Percentiles rank a stretch among this genome's conserved stretches.
Evolutionary conservation across 30 jellyfish, hydroid and myxozoan species (phyloP).

Genomic region (Mastigias papua): DNA sequence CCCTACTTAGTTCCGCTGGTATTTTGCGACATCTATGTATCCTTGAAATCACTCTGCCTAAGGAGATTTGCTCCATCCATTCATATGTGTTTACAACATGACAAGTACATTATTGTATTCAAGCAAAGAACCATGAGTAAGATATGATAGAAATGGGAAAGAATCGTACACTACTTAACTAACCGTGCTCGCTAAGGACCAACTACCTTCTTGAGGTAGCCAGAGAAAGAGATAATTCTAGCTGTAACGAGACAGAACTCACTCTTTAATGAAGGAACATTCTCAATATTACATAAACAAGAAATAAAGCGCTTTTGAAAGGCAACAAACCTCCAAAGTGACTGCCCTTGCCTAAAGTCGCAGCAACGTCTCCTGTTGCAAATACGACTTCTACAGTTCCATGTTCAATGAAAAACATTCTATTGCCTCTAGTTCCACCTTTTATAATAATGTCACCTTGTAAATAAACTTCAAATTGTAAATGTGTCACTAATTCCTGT

Average conservation of each 20-base stretch:
- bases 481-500: slow-evolving; percentile 39
- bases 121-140: too few relatives aligned
- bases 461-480: slow-evolving; percentile 61
- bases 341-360: slow-evolving; percentile 52
- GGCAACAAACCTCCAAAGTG: slow-evolving; percentile 82
- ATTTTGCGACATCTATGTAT: too few relatives aligned
- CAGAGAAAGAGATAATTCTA: too few relatives aligned
- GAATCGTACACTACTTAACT: too few relatives aligned
- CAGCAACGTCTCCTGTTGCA: slow-evolving; percentile 49
- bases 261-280: background rate
- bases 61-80: too few relatives aligned
- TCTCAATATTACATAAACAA: background rate
- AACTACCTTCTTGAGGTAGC: too few relatives aligned
- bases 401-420: slow-evolving; percentile 67
- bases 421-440: slow-evolving; percentile 61
- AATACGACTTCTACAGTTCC: slow-evolving; percentile 69
- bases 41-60: too few relatives aligned
- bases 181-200: too few relatives aligned
- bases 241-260: background rate
- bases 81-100: too few relatives aligned
- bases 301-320: background rate
- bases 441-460: slow-evolving; percentile 37
- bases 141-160: too few relatives aligned
- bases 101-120: too few relatives aligned
- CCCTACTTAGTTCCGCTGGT: too few relatives aligned